Evolutionary conservation across 2,797 vertebrate genomes (phyloP).

Genomic region (Podargus strigoides): DNA sequence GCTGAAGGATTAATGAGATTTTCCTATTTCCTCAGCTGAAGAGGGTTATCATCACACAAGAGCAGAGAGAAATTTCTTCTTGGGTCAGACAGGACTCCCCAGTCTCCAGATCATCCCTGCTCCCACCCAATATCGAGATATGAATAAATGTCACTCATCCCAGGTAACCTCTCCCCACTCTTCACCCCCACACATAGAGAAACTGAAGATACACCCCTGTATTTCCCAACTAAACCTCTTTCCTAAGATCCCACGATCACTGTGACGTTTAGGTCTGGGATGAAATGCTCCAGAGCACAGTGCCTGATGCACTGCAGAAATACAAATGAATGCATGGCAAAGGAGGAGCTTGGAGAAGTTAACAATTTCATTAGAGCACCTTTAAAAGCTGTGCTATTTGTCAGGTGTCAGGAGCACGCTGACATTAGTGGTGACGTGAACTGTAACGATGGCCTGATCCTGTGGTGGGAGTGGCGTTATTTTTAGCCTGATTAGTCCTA

Average conservation of each 20-base stretch:
- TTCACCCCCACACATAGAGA: neutral
- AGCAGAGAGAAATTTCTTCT: neutral
- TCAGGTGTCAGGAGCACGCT: neutral
- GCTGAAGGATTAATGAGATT: neutral
- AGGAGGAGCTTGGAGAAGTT: neutral
- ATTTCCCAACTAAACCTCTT: neutral
- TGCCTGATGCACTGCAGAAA: neutral
- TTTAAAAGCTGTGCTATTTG: neutral
- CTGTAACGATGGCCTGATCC: neutral
- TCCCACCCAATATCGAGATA: neutral
- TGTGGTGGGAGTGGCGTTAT: neutral
- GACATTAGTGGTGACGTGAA: neutral
- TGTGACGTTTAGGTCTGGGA: neutral
- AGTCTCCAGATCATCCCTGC: neutral
- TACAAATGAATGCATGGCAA: neutral
- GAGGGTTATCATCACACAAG: rapidly evolving
- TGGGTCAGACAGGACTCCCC: neutral
- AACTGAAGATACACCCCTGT: neutral
- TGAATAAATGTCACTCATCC: neutral
- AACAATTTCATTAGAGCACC: neutral
- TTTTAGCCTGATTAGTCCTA: slow-evolving; percentile 35
- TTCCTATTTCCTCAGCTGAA: neutral
- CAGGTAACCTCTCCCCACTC: neutral
- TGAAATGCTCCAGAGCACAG: neutral
- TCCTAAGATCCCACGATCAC: neutral